These are phyloP conservation scores for Caenorhabditis virilis DNA, from an alignment of 2,888 invertebrate genomes.

Conservation along the genomic window DNA sequence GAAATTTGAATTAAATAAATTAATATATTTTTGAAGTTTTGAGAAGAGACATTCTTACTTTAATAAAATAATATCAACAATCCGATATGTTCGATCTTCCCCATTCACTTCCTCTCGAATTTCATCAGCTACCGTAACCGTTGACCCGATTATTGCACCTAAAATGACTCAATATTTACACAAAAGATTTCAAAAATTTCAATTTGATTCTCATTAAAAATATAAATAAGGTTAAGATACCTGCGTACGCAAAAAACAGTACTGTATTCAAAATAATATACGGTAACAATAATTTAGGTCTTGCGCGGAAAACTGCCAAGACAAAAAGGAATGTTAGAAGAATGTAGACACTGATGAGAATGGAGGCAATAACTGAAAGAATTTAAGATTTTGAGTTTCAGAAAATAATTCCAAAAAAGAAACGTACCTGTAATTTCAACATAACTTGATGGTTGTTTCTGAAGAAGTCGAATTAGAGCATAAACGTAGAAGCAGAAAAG, in stretches of 20 bases:
- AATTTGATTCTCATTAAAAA: no score
- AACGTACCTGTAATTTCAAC: conserved; percentile 28
- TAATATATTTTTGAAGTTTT: neutral
- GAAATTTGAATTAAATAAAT: neutral
- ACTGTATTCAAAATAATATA: conserved; percentile 34
- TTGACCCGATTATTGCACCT: conserved; percentile 35
- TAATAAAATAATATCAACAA: conserved; percentile 32
- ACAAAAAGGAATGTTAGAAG: conserved; percentile 28
- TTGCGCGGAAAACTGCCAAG: conserved; percentile 26
- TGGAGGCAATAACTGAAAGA: conserved; percentile 27
- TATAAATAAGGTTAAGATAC: no score
- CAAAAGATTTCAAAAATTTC: no score
- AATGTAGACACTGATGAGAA: conserved; percentile 20
- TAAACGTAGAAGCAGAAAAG: conserved; percentile 29
- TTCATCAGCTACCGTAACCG: conserved; percentile 35
- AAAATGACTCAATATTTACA: no score
- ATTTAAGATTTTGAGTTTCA: neutral
- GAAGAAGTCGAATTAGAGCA: conserved; percentile 18
- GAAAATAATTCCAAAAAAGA: neutral
- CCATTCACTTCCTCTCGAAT: conserved; percentile 37
- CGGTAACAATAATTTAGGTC: conserved; percentile 25
- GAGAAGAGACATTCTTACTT: conserved; percentile 4
- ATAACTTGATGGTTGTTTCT: conserved; percentile 21
- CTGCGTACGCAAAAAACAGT: conserved; percentile 38
- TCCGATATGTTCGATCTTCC: conserved; percentile 30